Percentiles rank a stretch among this genome's conserved stretches.
phyloP scores from a whole-genome alignment of 2,888 invertebrate genomes.

The Panzeria rudis region DNA sequence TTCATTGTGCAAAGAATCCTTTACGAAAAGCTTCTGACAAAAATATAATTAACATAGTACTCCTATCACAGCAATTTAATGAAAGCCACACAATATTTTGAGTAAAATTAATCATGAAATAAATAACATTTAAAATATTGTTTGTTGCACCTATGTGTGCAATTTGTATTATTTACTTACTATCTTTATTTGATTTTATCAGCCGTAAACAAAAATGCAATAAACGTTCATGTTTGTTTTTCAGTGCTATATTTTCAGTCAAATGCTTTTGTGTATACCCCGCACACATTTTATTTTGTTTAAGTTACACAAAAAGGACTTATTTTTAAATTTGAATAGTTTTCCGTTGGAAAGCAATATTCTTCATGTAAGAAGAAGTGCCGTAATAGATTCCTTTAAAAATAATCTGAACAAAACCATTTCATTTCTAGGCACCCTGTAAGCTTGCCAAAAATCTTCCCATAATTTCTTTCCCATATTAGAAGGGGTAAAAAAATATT shows the following conservation, averaged over 20 bases:
- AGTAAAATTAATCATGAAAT: constrained; percentile 46
- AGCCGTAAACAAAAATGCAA: neutral
- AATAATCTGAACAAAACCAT: too few species aligned
- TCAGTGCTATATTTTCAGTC: neutral
- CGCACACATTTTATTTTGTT: neutral
- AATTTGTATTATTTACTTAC: constrained; percentile 30
- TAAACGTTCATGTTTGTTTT: neutral
- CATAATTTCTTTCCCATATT: too few species aligned
- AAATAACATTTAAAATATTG: constrained; percentile 23
- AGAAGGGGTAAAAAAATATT: too few species aligned
- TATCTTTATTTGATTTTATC: constrained; percentile 27
- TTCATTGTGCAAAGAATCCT: too few species aligned
- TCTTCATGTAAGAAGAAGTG: too few species aligned
- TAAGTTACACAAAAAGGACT: neutral
- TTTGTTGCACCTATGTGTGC: constrained; percentile 48
- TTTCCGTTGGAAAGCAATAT: too few species aligned
- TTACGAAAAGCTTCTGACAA: neutral
- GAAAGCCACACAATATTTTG: neutral
- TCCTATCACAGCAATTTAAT: constrained; percentile 12
- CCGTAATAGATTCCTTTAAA: too few species aligned
- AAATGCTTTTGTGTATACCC: neutral
- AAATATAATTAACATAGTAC: neutral
- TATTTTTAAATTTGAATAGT: too few species aligned
- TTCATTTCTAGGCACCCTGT: too few species aligned
- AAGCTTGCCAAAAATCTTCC: too few species aligned